Conservation (phyloP, 30 jellyfish, hydroid and myxozoan genomes). For the Rhopilema esculentum region DNA sequence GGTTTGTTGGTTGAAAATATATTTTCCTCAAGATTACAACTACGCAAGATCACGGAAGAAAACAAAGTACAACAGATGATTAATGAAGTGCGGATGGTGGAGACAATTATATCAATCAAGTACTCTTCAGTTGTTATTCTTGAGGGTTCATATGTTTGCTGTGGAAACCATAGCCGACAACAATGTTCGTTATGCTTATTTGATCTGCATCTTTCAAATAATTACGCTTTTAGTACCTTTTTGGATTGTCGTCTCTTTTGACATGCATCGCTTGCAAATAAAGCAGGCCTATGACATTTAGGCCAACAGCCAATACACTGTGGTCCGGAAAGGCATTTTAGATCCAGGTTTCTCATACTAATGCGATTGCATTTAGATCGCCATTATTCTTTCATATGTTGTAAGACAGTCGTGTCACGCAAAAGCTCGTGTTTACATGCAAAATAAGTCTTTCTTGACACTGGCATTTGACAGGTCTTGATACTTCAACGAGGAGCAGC, state of each 20-base stretch:
- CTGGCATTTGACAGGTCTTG: constrained; percentile 68
- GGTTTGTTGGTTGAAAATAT: constrained; percentile 55
- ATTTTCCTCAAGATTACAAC: constrained; percentile 63
- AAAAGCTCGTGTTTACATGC: too few relatives aligned
- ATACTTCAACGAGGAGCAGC: constrained; percentile 69
- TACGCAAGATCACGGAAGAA: constrained; percentile 70
- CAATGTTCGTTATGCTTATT: constrained; percentile 65
- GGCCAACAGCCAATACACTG: constrained; percentile 49
- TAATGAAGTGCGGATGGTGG: constrained; percentile 61
- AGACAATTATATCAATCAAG: constrained; percentile 66
- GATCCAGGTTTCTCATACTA: constrained; percentile 59
- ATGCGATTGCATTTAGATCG: constrained; percentile 35
- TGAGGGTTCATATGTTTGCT: constrained; percentile 39
- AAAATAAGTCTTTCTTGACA: constrained; percentile 54
- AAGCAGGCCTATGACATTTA: constrained; percentile 59
- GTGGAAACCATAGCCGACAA: constrained; percentile 54
- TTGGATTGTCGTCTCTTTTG: too few relatives aligned
- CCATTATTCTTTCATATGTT: constrained; percentile 63
- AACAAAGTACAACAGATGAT: constrained; percentile 56
- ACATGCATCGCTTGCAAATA: constrained; percentile 51
- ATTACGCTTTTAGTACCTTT: constrained; percentile 45
- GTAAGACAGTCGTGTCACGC: constrained; percentile 67
- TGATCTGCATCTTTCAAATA: constrained; percentile 71
- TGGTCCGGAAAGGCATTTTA: constrained; percentile 61
- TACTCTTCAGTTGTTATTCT: constrained; percentile 37